A percentile compares a stretch with the other conserved stretches of the same genome.
These are phyloP conservation scores for Philotrypesis tridentata DNA, from an alignment of 1,140 invertebrate genomes.

Conservation along the genomic window DNA sequence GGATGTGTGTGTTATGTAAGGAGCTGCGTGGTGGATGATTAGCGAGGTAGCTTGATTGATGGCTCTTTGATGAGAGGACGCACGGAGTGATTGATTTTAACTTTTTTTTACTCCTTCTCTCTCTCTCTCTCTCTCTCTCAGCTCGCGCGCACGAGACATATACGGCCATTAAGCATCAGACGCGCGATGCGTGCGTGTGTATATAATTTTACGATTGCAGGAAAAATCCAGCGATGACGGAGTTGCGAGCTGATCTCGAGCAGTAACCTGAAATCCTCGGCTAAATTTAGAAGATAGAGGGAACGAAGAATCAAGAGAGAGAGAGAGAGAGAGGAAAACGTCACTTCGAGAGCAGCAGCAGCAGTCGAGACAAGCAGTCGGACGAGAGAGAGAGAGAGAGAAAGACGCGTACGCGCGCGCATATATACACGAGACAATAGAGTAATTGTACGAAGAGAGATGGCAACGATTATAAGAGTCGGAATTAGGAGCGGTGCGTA, in stretches of 20 bases:
- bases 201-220: not conserved
- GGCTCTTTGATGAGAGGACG: not conserved
- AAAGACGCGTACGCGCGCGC: not conserved
- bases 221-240: too few species aligned
- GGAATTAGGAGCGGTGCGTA: slow-evolving; percentile 32
- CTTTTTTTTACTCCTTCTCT: too few species aligned
- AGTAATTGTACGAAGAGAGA: slow-evolving; percentile 37
- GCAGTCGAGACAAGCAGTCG: not conserved
- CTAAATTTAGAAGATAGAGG: slow-evolving; percentile 2
- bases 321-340: slow-evolving; percentile 16
- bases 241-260: too few species aligned
- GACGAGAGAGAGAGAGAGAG: slow-evolving; percentile 4
- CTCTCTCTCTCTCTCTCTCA: too few species aligned
- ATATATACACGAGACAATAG: slow-evolving; percentile 29
- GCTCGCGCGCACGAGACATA: too few species aligned
- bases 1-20: not conserved
- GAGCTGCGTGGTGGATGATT: not conserved
- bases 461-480: slow-evolving; percentile 39
- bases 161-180: too few species aligned
- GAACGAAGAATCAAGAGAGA: not conserved
- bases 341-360: not conserved
- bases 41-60: not conserved
- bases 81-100: not conserved
- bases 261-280: not conserved
- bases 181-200: too few species aligned